These are phyloP conservation scores for Rallus crepitans DNA, from an alignment of 2,797 vertebrate genomes.

Conservation along the genomic window DNA sequence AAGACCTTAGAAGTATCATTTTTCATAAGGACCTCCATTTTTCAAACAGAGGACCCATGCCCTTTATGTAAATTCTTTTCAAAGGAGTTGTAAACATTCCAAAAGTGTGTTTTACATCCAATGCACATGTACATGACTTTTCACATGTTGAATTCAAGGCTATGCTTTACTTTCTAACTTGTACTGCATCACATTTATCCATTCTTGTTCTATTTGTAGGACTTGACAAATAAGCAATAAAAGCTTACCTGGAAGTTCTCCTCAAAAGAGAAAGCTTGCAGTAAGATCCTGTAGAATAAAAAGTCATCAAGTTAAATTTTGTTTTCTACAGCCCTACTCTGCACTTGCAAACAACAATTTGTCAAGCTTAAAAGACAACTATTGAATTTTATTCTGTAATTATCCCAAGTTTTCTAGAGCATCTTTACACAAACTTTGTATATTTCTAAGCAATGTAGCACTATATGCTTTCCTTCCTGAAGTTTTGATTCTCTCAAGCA, in stretches of 20 bases:
- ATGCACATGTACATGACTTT: not conserved
- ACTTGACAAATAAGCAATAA: slow-evolving; percentile 3
- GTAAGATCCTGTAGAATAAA: slow-evolving; percentile 75
- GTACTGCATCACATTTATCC: not conserved
- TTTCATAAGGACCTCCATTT: slow-evolving; percentile 19
- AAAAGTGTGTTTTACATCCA: not conserved
- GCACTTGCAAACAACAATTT: not conserved
- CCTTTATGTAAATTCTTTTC: not conserved
- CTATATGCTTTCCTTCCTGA: not conserved
- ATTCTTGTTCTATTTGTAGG: not conserved
- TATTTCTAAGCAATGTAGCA: not conserved
- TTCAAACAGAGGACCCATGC: not conserved
- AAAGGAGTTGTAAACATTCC: slow-evolving; percentile 12
- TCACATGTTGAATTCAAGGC: not conserved
- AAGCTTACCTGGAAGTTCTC: slow-evolving; percentile 74
- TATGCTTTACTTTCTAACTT: not conserved
- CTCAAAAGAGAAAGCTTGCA: slow-evolving; percentile 73
- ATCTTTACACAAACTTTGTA: not conserved
- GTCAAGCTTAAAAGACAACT: not conserved
- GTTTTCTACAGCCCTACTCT: not conserved
- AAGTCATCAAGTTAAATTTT: slow-evolving; percentile 9
- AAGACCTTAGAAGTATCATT: not conserved
- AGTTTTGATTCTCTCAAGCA: not conserved
- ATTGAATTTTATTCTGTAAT: not conserved
- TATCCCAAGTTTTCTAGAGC: not conserved